A percentile compares a stretch with the other conserved stretches of the same genome.
Evolutionary conservation across 2,113 vertebrate species (phyloP).

Genomic region (Lathamus discolor): DNA sequence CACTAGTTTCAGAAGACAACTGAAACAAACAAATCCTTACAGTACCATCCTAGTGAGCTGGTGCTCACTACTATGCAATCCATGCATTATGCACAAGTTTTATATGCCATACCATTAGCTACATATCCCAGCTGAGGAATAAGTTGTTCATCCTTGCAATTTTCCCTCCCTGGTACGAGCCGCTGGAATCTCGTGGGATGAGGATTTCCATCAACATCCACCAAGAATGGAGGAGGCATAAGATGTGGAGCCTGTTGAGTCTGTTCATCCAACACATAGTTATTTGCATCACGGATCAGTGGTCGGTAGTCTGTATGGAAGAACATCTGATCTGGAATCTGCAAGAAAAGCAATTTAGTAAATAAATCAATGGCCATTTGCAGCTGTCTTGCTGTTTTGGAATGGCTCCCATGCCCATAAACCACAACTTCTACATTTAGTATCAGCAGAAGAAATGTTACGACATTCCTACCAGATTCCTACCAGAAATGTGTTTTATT

Average conservation of each 20-base stretch:
- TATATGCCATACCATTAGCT: slow-evolving; percentile 85
- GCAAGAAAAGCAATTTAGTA: background rate
- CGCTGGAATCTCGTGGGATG: slow-evolving; percentile 91
- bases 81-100: background rate
- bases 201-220: slow-evolving; percentile 97
- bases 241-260: slow-evolving; percentile 99
- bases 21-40: background rate
- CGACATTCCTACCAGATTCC: background rate
- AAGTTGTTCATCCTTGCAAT: slow-evolving; percentile 96
- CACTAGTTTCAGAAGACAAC: background rate
- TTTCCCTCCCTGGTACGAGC: slow-evolving; percentile 95
- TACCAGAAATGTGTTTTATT: background rate
- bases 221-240: slow-evolving; percentile 96
- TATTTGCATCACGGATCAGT: slow-evolving; percentile 94
- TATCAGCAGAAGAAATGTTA: background rate
- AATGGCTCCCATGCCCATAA: background rate
- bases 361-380: background rate
- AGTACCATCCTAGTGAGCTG: background rate
- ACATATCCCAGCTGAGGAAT: slow-evolving; percentile 96
- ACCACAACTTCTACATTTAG: background rate
- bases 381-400: slow-evolving; percentile 22
- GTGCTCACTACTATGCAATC: background rate
- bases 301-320: slow-evolving; percentile 99
- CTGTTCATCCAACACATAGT: slow-evolving; percentile 97
- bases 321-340: slow-evolving; percentile 99